Base-by-base conservation (phyloP, 2,888 invertebrate genomes). In the Pyrochroa serraticornis region DNA sequence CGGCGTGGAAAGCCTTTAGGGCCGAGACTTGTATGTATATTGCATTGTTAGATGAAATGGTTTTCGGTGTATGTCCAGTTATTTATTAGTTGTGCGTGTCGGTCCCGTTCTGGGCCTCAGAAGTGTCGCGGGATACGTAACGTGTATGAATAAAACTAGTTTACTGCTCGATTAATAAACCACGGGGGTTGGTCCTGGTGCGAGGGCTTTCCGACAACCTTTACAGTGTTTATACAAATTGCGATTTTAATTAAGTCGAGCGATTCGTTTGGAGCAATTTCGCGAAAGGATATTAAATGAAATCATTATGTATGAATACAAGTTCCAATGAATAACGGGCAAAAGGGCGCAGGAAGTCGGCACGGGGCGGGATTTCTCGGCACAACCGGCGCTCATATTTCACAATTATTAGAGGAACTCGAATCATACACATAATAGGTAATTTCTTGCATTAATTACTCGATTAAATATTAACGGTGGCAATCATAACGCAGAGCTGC, bases 391-490 rank as follows among this genome's bases (percentile, higher is more conserved):
- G 71, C 75, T 77, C 76, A 76, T 79, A 79, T 78, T 79, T 79
- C 78, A 79, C 78, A 78, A 79, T 79, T 78, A 79, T 77, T 76
- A 76, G 75, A 75, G 77, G 75, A 75, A 76, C 77, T 78, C 77
- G 78, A 80, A 79, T 79, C 79, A 79, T 79, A 79, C 78, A 76
- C 78, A 80, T 80, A 80, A 80, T 79, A 79, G 80, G 79, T 80
- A 80, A 80, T 80, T 80, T 80, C 80, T 80, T 80, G 80, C 79
- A 80, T 80, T 80, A 80, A 80, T 80, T 80, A 80, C 78, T 78
- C 77, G 77, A 77, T 80, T 79, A 80, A 80, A 77, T 79, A 80
- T 80, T 80, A 76, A 80, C 76, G 74, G 70, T 77, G 75, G 79
- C 79, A 80, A 80, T 80, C 80, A 80, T 80, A 79, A 78, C 78